Evolutionary conservation across 2,888 invertebrate species (phyloP).

Genomic region (Drosophila conformis): DNA sequence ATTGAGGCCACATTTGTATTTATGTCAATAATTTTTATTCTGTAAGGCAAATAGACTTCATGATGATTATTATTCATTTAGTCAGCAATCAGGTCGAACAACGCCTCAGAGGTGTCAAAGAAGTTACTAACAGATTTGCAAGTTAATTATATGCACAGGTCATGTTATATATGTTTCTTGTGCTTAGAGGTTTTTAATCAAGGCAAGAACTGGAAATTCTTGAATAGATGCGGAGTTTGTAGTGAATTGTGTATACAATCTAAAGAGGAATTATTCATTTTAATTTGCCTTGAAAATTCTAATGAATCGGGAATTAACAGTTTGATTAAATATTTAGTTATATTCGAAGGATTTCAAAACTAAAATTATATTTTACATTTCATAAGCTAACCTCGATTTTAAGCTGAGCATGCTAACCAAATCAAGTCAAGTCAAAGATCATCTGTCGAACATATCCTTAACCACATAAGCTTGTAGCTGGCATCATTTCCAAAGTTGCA

Average conservation of each 20-base stretch:
- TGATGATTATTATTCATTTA: neutral
- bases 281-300: neutral
- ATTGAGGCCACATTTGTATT: conserved; percentile 14
- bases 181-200: neutral
- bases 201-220: neutral
- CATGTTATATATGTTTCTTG: neutral
- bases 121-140: neutral
- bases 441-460: conserved; percentile 54
- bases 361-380: neutral
- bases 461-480: conserved; percentile 26
- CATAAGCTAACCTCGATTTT: neutral
- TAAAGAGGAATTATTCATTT: neutral
- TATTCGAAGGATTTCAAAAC: neutral
- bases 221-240: accelerated
- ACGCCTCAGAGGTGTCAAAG: neutral
- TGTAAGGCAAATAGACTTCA: neutral
- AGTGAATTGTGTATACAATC: neutral
- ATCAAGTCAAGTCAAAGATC: conserved; percentile 1
- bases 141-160: neutral
- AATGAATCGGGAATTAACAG: neutral
- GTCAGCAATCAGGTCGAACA: neutral
- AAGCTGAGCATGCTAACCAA: neutral
- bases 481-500: conserved; percentile 17
- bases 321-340: neutral
- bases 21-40: neutral